Conservation (phyloP, 2,113 vertebrate genomes). For the Thamnaconus septentrionalis region DNA sequence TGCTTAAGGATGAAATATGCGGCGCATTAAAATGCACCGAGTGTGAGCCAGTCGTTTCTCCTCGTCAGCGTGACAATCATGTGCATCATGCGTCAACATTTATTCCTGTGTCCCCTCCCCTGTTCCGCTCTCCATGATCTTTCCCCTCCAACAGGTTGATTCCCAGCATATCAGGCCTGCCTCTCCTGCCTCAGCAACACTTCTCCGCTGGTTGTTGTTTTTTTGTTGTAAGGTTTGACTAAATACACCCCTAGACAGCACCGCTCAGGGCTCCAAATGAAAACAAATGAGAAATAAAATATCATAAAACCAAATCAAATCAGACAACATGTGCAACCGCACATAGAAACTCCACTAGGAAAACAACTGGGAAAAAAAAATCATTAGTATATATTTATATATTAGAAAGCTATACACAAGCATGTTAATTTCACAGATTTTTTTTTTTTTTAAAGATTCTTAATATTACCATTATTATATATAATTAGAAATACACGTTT, state of each 20-base stretch:
- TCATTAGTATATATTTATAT: constrained; percentile 89
- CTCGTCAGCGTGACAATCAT: constrained; percentile 35
- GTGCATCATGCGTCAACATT: constrained; percentile 28
- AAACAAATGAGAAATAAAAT: too few relatives aligned
- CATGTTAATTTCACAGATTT: constrained; percentile 99
- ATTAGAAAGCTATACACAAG: constrained; percentile 99
- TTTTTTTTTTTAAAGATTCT: constrained; percentile 95
- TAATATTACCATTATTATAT: constrained; percentile 96
- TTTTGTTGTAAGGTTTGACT: constrained; percentile 56
- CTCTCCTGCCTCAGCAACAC: constrained; percentile 48
- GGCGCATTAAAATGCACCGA: constrained; percentile 15
- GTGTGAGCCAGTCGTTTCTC: constrained; percentile 40
- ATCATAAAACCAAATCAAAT: constrained; percentile 57
- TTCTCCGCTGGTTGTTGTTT: constrained; percentile 50
- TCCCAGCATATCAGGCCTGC: constrained; percentile 55
- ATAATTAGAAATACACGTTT: constrained; percentile 99
- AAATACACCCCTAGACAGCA: constrained; percentile 67
- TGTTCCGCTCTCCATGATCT: constrained; percentile 47
- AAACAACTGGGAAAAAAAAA: constrained; percentile 77
- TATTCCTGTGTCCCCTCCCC: constrained; percentile 70
- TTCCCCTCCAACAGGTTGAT: not conserved
- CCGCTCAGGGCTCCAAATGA: constrained; percentile 53
- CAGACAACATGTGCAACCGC: constrained; percentile 86
- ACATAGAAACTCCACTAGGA: constrained; percentile 94
- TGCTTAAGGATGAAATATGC: constrained; percentile 32